Evolutionary conservation across 2,113 vertebrate genomes (phyloP).

Genomic region (Monarcha castaneiventris): DNA sequence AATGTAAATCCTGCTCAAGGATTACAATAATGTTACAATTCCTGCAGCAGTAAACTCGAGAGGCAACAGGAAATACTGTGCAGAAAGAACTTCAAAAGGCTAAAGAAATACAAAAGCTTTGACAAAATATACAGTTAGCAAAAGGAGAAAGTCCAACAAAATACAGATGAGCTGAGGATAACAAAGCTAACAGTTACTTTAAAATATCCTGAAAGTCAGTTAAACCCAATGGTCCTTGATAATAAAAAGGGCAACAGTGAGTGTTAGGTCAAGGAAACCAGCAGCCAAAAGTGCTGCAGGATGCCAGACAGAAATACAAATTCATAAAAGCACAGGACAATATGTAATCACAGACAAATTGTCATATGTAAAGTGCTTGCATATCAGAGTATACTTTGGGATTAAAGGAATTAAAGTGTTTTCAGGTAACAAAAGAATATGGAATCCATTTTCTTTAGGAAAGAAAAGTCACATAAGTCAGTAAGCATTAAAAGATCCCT

Average conservation of each 20-base stretch:
- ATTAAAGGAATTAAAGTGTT: background rate
- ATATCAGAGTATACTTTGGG: background rate
- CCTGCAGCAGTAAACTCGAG: background rate
- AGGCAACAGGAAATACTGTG: background rate
- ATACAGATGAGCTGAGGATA: background rate
- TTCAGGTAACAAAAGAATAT: background rate
- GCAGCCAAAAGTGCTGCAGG: background rate
- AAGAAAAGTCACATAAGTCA: background rate
- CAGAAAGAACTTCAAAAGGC: background rate
- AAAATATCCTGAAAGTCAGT: background rate
- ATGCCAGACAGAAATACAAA: background rate
- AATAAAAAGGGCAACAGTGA: background rate
- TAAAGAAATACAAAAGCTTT: background rate
- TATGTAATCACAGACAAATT: background rate
- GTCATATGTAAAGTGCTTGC: background rate
- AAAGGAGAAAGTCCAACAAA: background rate
- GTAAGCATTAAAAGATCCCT: background rate
- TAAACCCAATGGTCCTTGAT: background rate
- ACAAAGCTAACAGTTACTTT: background rate
- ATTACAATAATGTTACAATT: background rate
- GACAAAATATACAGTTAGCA: background rate
- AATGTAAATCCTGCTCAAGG: background rate
- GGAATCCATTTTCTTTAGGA: background rate
- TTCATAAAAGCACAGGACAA: background rate
- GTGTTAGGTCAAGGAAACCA: background rate